Percentiles rank a stretch among this genome's conserved stretches.
These are phyloP conservation scores for Amazonetta brasiliensis DNA, from an alignment of 2,797 vertebrate species.

Conservation along the genomic window DNA sequence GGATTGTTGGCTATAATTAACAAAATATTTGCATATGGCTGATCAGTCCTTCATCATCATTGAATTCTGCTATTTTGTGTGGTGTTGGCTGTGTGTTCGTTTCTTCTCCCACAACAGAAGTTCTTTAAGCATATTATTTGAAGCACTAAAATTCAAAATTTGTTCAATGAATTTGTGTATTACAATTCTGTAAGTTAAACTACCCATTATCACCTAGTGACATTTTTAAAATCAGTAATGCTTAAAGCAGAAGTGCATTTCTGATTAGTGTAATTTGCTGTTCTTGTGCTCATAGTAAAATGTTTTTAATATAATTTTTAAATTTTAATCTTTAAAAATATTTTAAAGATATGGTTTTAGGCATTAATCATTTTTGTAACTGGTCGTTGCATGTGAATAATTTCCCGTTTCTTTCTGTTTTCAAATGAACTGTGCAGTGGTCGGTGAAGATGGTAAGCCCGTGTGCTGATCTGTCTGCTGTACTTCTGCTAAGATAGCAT, in stretches of 20 bases:
- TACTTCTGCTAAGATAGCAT: constrained; percentile 77
- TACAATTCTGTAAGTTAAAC: neutral
- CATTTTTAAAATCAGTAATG: constrained; percentile 34
- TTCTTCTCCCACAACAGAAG: constrained; percentile 23
- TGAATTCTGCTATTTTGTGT: constrained; percentile 57
- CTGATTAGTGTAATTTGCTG: constrained; percentile 36
- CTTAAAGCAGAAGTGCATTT: constrained; percentile 53
- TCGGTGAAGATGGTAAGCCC: constrained; percentile 93
- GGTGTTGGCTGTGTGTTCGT: constrained; percentile 39
- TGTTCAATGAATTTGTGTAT: neutral
- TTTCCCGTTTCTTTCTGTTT: constrained; percentile 87
- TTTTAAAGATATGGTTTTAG: constrained; percentile 18
- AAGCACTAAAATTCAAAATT: neutral
- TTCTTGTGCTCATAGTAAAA: constrained; percentile 54
- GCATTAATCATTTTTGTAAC: constrained; percentile 58
- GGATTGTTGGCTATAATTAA: neutral
- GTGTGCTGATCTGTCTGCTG: constrained; percentile 83
- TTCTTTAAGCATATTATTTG: neutral
- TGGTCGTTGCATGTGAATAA: constrained; percentile 80
- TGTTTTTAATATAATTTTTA: constrained; percentile 35
- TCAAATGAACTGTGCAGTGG: constrained; percentile 90
- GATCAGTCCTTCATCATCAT: constrained; percentile 56
- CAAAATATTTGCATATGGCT: neutral
- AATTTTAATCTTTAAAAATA: neutral
- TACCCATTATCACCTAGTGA: constrained; percentile 51